These are phyloP conservation scores for Caranx ignobilis DNA, from an alignment of 2,113 vertebrate genomes.

Conservation along the genomic window DNA sequence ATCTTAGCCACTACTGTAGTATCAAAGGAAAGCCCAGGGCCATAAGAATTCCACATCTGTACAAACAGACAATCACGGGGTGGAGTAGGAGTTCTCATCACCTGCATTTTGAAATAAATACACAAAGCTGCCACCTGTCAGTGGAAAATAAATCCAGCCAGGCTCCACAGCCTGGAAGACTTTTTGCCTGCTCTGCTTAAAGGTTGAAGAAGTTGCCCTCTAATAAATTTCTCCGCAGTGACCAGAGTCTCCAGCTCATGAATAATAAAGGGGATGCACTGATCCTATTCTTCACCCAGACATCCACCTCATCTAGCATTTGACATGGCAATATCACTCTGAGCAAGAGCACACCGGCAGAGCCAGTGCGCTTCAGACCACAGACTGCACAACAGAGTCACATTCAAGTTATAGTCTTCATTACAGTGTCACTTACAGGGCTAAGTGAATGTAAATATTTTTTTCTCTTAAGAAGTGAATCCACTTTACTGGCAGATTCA, in stretches of 20 bases:
- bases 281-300: constrained; percentile 67
- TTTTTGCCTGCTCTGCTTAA: constrained; percentile 33
- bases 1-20: too few species aligned
- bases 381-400: constrained; percentile 8
- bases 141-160: neutral
- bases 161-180: constrained; percentile 4
- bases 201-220: constrained; percentile 59
- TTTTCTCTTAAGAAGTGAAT: constrained; percentile 42
- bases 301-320: constrained; percentile 55
- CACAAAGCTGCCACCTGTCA: constrained; percentile 3
- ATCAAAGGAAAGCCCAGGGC: too few species aligned
- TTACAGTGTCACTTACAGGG: constrained; percentile 48
- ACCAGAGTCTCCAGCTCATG: constrained; percentile 70
- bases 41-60: too few species aligned
- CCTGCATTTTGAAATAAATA: neutral
- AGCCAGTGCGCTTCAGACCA: constrained; percentile 5
- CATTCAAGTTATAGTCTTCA: constrained; percentile 42
- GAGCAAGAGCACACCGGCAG: neutral
- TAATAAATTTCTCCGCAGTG: constrained; percentile 65
- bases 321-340: constrained; percentile 57
- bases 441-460: constrained; percentile 41
- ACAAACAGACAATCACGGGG: neutral
- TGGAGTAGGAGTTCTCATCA: neutral
- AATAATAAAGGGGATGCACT: constrained; percentile 70
- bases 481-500: constrained; percentile 25